phyloP scores from a whole-genome alignment of 2,113 vertebrate species.

The Solea solea region DNA sequence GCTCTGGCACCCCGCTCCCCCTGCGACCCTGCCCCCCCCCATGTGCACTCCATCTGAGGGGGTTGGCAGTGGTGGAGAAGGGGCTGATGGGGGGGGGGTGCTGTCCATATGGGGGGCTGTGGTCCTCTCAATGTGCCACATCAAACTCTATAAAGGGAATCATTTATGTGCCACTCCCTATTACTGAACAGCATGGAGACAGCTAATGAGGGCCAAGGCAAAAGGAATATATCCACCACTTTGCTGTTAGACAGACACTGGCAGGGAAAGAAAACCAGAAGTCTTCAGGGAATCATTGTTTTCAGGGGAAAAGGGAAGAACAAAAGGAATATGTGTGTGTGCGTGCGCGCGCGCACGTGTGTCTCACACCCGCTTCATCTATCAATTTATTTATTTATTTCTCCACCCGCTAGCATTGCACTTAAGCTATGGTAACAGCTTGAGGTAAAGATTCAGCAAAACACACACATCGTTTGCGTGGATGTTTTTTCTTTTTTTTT shows the following conservation, averaged over 20 bases:
- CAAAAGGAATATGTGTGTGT: constrained; percentile 71
- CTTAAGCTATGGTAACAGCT: constrained; percentile 81
- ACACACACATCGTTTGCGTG: constrained; percentile 78
- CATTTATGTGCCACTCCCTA: constrained; percentile 89
- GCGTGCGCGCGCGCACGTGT: constrained; percentile 32
- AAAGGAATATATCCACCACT: constrained; percentile 83
- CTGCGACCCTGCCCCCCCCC: constrained; percentile 32
- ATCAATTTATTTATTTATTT: constrained; percentile 71
- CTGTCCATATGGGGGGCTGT: constrained; percentile 80
- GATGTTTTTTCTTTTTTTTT: constrained; percentile 33
- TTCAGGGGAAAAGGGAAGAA: constrained; percentile 72
- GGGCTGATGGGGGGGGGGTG: constrained; percentile 52
- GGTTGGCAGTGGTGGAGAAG: constrained; percentile 26
- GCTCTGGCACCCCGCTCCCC: constrained; percentile 70
- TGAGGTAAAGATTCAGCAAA: constrained; percentile 86
- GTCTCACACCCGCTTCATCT: constrained; percentile 66
- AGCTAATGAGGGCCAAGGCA: constrained; percentile 87
- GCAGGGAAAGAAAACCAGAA: constrained; percentile 77
- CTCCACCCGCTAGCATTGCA: constrained; percentile 67
- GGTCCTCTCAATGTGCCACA: constrained; percentile 87
- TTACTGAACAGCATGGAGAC: constrained; percentile 89
- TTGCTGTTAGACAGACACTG: constrained; percentile 81
- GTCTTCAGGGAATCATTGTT: constrained; percentile 82
- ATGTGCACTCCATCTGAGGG: constrained; percentile 58
- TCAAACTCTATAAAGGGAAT: constrained; percentile 92